Conservation (phyloP, 2,888 invertebrate genomes). For the Phaonia tiefii region DNA sequence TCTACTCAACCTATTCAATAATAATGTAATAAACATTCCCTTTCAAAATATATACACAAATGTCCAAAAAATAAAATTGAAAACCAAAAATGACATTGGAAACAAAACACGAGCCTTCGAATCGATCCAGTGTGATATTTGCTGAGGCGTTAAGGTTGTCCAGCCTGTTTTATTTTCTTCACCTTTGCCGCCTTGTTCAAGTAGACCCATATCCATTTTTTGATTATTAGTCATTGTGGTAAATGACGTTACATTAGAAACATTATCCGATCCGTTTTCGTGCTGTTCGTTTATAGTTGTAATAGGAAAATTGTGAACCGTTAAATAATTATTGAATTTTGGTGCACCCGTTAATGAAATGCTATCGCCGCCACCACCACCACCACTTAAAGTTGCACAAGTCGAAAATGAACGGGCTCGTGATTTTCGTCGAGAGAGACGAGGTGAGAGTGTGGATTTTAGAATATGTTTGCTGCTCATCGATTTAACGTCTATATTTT, state of each 20-base stretch:
- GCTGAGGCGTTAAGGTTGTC: constrained; percentile 93
- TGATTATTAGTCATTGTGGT: constrained; percentile 39
- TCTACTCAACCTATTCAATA: background rate
- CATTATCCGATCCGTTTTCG: constrained; percentile 53
- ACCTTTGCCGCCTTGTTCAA: constrained; percentile 68
- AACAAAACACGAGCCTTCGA: constrained; percentile 87
- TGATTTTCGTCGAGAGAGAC: constrained; percentile 86
- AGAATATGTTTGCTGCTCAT: constrained; percentile 90
- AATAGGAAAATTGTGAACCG: constrained; percentile 83
- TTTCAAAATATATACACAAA: constrained; percentile 84
- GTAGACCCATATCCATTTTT: constrained; percentile 71
- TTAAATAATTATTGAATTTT: constrained; percentile 87
- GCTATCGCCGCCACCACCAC: constrained; percentile 15
- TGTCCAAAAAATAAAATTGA: constrained; percentile 90
- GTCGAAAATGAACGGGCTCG: constrained; percentile 84
- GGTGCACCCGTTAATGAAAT: constrained; percentile 78
- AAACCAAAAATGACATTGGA: constrained; percentile 88
- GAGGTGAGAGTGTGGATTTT: constrained; percentile 91
- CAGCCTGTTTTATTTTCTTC: constrained; percentile 80
- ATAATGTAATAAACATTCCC: background rate
- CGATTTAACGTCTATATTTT: constrained; percentile 78
- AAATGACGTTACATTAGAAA: constrained; percentile 66
- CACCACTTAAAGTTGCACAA: background rate
- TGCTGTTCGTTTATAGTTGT: constrained; percentile 73
- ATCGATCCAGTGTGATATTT: constrained; percentile 94